Conservation (phyloP, 2,888 invertebrate species). For the Eilema caniola region DNA sequence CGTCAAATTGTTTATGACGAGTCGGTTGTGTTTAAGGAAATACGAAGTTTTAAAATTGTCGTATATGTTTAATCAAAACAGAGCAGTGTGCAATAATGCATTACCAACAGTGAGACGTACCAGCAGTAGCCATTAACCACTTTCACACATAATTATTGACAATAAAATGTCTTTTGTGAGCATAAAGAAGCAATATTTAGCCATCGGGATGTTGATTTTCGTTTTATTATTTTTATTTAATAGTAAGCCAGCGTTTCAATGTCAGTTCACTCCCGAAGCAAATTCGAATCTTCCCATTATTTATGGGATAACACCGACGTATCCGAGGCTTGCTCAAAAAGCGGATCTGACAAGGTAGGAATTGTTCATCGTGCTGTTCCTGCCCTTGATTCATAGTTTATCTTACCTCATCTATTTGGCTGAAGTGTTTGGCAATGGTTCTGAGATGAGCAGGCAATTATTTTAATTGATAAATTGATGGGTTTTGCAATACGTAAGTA, state of each 20-base stretch:
- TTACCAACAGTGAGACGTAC: slow-evolving; percentile 35
- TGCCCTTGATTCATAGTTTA: slow-evolving; percentile 72
- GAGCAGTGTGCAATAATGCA: slow-evolving; percentile 40
- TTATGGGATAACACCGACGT: slow-evolving; percentile 97
- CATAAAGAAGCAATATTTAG: slow-evolving; percentile 83
- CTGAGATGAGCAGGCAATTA: slow-evolving; percentile 35
- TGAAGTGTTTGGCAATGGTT: slow-evolving; percentile 57
- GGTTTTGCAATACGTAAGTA: slow-evolving; percentile 25
- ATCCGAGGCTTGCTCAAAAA: slow-evolving; percentile 95
- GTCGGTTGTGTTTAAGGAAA: slow-evolving; percentile 35
- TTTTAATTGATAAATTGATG: slow-evolving; percentile 43
- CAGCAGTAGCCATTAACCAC: slow-evolving; percentile 30
- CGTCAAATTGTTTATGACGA: slow-evolving; percentile 36
- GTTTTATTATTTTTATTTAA: slow-evolving; percentile 80
- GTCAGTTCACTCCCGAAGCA: slow-evolving; percentile 74
- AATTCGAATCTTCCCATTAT: slow-evolving; percentile 89
- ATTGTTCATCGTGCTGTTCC: slow-evolving; percentile 64
- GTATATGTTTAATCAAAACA: slow-evolving; percentile 31
- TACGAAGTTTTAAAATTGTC: slow-evolving; percentile 27
- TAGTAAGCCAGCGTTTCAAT: slow-evolving; percentile 78
- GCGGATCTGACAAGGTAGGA: slow-evolving; percentile 95
- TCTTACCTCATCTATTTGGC: slow-evolving; percentile 51
- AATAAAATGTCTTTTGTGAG: slow-evolving; percentile 81
- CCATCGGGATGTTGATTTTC: slow-evolving; percentile 80
- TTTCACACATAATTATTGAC: slow-evolving; percentile 39